Evolutionary conservation across 1,140 invertebrate genomes (phyloP).

Genomic region (Zaprionus ghesquierei): DNA sequence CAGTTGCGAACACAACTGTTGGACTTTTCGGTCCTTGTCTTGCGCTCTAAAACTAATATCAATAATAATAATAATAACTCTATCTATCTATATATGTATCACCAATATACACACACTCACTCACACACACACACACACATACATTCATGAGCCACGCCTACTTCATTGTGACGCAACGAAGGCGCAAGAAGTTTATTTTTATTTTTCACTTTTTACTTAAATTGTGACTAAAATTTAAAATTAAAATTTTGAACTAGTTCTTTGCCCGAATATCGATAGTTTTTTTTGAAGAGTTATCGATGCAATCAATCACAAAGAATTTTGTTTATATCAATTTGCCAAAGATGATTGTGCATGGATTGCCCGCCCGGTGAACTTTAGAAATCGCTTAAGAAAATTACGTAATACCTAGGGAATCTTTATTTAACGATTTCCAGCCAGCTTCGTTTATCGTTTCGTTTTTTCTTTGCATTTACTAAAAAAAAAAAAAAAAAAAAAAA

Average conservation of each 20-base stretch:
- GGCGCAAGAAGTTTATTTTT: constrained; percentile 30
- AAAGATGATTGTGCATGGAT: constrained; percentile 35
- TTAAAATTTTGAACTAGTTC: constrained; percentile 6
- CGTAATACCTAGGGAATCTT: constrained; percentile 9
- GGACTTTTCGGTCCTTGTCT: constrained; percentile 82
- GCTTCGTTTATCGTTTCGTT: constrained; percentile 43
- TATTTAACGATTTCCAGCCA: constrained; percentile 20
- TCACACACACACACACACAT: not conserved
- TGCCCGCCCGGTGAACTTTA: not conserved
- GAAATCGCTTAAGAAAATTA: constrained; percentile 18
- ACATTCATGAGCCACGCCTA: constrained; percentile 25
- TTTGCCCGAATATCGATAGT: constrained; percentile 9
- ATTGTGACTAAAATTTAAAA: constrained; percentile 21
- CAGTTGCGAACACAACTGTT: constrained; percentile 74
- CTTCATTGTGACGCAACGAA: constrained; percentile 22
- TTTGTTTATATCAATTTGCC: constrained; percentile 28
- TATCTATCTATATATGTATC: constrained; percentile 10
- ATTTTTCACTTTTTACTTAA: constrained; percentile 2
- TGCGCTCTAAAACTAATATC: constrained; percentile 42
- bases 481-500: constrained; percentile 12
- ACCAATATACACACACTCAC: not conserved
- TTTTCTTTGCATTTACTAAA: constrained; percentile 63
- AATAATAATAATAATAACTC: constrained; percentile 19
- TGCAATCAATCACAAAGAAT: constrained; percentile 23
- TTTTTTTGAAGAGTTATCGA: constrained; percentile 19